Percentiles rank a stretch among this genome's conserved stretches.
Conservation (phyloP, 2,113 vertebrate genomes). For the Leptodactylus fuscus region DNA sequence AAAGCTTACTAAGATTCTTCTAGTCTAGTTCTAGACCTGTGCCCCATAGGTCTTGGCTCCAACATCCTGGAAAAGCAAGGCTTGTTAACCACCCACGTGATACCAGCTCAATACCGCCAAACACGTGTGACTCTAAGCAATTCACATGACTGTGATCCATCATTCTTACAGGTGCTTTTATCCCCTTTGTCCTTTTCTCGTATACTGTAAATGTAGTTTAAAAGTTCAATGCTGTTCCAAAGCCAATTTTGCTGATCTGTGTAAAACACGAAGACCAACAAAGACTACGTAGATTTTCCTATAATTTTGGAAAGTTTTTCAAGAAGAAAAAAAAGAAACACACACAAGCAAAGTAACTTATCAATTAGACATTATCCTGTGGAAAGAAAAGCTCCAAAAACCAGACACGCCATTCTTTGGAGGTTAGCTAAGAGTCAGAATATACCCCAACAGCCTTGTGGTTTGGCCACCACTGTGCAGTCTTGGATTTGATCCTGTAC, state of each 20-base stretch:
- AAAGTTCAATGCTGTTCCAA: constrained; percentile 34
- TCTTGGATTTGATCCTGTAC: constrained; percentile 60
- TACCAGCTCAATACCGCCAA: not conserved
- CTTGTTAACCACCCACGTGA: not conserved
- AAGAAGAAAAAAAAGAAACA: constrained; percentile 49
- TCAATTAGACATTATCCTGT: constrained; percentile 62
- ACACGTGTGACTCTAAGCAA: not conserved
- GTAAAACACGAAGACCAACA: constrained; percentile 4
- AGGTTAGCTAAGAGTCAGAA: constrained; percentile 64
- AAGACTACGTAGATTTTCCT: constrained; percentile 63
- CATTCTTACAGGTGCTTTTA: not conserved
- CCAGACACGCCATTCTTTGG: constrained; percentile 64
- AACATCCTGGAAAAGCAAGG: not conserved
- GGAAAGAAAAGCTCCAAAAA: constrained; percentile 64
- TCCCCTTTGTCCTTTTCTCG: not conserved
- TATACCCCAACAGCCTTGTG: constrained; percentile 65
- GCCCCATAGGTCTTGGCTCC: too few species aligned
- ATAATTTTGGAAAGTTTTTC: constrained; percentile 50
- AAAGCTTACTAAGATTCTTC: too few species aligned
- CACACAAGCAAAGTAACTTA: constrained; percentile 63
- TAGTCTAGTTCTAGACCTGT: too few species aligned
- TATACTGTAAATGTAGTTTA: constrained; percentile 12
- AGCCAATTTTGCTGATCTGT: constrained; percentile 41
- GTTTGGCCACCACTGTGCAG: constrained; percentile 57
- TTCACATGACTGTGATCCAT: not conserved